These are phyloP conservation scores for Eospalax fontanierii DNA, from an alignment of 2,797 vertebrate genomes.

Conservation along the genomic window DNA sequence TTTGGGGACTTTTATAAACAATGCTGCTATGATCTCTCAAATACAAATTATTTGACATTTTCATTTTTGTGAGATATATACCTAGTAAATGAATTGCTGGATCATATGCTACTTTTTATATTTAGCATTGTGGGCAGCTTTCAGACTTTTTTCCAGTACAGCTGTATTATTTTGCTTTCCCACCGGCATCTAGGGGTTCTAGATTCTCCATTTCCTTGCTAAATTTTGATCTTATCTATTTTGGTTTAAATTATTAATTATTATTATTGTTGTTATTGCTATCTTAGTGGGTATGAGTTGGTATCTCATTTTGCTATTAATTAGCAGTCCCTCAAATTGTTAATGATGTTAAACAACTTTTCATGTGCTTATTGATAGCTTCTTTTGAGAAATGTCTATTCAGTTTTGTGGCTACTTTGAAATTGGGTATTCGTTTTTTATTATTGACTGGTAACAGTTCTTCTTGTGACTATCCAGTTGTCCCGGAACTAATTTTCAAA, in stretches of 20 bases:
- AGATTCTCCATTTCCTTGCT: background rate
- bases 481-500: background rate
- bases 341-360: slow-evolving; percentile 15
- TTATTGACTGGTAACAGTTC: background rate
- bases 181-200: background rate
- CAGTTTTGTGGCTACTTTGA: background rate
- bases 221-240: background rate
- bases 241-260: background rate
- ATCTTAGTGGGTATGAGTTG: background rate
- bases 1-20: background rate
- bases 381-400: slow-evolving; percentile 23
- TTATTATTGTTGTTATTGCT: background rate
- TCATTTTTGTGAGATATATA: background rate
- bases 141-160: background rate
- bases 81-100: background rate
- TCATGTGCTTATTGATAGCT: background rate
- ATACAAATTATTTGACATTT: background rate
- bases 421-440: background rate
- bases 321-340: background rate
- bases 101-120: background rate
- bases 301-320: slow-evolving; percentile 27
- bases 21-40: background rate
- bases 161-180: background rate
- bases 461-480: background rate
- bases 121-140: slow-evolving; percentile 42